Evolutionary conservation across 2,113 vertebrate genomes (phyloP).

Genomic region (Brachyistius frenatus): DNA sequence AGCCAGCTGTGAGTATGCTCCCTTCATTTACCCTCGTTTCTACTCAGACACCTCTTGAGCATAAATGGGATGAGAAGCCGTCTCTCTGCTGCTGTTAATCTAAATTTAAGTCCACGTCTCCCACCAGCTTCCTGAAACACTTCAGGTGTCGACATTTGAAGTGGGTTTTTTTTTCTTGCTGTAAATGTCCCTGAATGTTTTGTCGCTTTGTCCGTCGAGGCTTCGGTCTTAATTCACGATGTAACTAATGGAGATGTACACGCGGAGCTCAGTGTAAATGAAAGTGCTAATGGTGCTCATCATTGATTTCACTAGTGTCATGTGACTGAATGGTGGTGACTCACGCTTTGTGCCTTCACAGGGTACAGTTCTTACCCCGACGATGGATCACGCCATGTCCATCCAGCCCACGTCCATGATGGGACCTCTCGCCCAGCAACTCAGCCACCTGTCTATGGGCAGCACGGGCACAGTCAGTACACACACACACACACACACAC

Average conservation of each 20-base stretch:
- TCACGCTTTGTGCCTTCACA: constrained; percentile 58
- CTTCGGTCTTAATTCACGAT: too few species aligned
- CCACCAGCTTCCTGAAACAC: too few species aligned
- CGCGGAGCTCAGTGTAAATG: too few species aligned
- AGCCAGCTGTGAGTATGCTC: constrained; percentile 83
- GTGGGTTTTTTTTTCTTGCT: neutral
- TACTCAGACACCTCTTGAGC: neutral
- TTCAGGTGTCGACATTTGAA: too few species aligned
- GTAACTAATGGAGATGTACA: too few species aligned
- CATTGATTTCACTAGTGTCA: neutral
- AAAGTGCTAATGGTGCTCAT: neutral
- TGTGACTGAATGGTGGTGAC: neutral
- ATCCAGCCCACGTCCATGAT: constrained; percentile 94
- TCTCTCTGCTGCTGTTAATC: neutral
- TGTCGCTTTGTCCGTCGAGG: too few species aligned
- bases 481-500: constrained; percentile 5
- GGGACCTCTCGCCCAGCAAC: constrained; percentile 91
- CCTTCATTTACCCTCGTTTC: neutral
- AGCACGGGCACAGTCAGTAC: constrained; percentile 89
- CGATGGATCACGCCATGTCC: constrained; percentile 92
- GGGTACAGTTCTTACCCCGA: constrained; percentile 91
- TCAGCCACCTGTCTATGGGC: constrained; percentile 92
- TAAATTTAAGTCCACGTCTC: too few species aligned
- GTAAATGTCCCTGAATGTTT: neutral
- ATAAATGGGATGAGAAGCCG: neutral